Base-by-base conservation (phyloP, 2,113 vertebrate species). In the Equus quagga region DNA sequence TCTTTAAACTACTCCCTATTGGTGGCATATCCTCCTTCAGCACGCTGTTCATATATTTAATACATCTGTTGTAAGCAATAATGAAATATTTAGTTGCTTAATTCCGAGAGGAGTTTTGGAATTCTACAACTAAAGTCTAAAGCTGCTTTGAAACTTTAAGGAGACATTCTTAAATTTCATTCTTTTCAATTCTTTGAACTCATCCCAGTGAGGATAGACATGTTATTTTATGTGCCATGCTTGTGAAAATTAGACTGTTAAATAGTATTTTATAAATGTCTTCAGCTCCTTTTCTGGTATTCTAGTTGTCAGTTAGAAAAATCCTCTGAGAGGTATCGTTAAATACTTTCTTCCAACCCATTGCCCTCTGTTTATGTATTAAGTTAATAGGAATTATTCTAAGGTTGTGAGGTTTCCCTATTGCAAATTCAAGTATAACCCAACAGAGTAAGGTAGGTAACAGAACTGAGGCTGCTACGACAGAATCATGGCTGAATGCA, bases 241-340 rank as follows among this genome's bases (percentile, higher is more conserved):
- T 89, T 89, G 2, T 89, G 44, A 97, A 97, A 95, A 75, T 88
- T 91, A 91, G 73, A 82, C 73, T 72, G 88, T 93, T 87, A 96
- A 91, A 46, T 70, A 88, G 24, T n/a, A 8, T 84, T 96, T 93
- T 85, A 80, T 91, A 88, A 88, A 23, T 80, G 15, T 83, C 54
- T 91, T 58, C 24, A 51, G 36, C 15, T 23, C 58, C 88, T 92
- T 58, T 44, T 51, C 18, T 70, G 8, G 4, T 58, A 69, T 46
- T 88, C 24, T 89, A 58, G 41, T 70, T 95, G 78, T 80, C 82
- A 83, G 18, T 54, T 65, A 54, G 89, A 58, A 91, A 67, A 46
- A 60, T 78, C 3, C 21, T 79, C 75, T 69, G 36, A 69, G 17
- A 62, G 56, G 6, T 14, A 31, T 33, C 62, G 26, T 67, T 80